Conservation (phyloP, 2,113 vertebrate genomes). For the Eolophus roseicapilla region DNA sequence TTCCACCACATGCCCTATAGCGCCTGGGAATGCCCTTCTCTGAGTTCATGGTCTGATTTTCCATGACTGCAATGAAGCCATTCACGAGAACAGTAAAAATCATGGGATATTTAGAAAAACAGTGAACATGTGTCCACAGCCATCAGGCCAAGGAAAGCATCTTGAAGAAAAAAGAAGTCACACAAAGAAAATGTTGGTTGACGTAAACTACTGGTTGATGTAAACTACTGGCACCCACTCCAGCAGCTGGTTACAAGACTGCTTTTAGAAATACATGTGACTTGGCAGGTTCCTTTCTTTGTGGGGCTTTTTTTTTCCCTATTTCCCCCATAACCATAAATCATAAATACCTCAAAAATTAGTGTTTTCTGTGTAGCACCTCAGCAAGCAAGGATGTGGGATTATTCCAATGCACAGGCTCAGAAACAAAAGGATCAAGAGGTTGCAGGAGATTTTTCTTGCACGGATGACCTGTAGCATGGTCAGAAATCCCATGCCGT, state of each 20-base stretch:
- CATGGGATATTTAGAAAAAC: background rate
- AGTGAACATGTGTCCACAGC: background rate
- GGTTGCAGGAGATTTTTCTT: background rate
- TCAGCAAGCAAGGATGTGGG: background rate
- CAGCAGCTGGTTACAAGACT: background rate
- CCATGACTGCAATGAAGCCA: background rate
- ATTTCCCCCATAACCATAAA: background rate
- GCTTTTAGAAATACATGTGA: background rate
- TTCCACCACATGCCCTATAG: accelerated
- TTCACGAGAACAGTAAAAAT: background rate
- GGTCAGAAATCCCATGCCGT: background rate
- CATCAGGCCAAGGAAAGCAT: background rate
- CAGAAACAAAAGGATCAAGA: background rate
- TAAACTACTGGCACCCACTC: background rate
- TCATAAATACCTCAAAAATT: background rate
- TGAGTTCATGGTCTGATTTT: background rate
- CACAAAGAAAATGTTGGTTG: background rate
- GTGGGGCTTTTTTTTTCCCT: background rate
- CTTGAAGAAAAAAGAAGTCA: background rate
- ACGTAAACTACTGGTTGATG: background rate
- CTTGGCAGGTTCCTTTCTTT: background rate
- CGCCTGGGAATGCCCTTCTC: background rate
- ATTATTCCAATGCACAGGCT: background rate
- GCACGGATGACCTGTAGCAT: background rate
- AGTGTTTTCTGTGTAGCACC: background rate